Percentiles rank a stretch among this genome's conserved stretches.
phyloP scores from a whole-genome alignment of 2,113 vertebrate species.

The Carettochelys insculpta region DNA sequence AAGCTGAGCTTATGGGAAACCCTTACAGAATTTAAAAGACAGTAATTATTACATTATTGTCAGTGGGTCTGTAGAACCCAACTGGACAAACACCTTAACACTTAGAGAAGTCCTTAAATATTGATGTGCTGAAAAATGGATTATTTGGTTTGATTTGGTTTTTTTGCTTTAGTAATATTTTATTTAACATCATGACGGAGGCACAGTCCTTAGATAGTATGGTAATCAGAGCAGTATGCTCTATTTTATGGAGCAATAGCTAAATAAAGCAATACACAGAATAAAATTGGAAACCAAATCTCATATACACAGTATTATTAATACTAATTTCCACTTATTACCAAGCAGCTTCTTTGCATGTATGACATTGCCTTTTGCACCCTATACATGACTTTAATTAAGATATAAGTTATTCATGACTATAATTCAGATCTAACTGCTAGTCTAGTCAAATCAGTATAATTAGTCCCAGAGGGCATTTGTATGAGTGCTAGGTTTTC shows the following conservation, averaged over 20 bases:
- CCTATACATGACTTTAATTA: constrained; percentile 84
- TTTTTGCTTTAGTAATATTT: constrained; percentile 12
- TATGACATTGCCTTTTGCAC: constrained; percentile 81
- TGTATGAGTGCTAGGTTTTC: constrained; percentile 71
- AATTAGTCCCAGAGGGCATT: constrained; percentile 81
- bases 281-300: constrained; percentile 62
- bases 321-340: constrained; percentile 78
- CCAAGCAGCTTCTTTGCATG: constrained; percentile 76
- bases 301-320: constrained; percentile 74
- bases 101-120: constrained; percentile 38
- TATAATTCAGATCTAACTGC: constrained; percentile 80
- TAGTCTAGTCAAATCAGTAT: constrained; percentile 78
- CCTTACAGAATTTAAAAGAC: background rate
- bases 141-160: background rate
- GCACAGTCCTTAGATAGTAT: background rate
- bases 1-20: background rate
- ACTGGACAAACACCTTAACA: constrained; percentile 13
- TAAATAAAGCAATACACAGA: constrained; percentile 41
- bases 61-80: constrained; percentile 19
- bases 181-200: background rate
- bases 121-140: background rate
- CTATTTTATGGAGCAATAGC: background rate
- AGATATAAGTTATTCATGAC: constrained; percentile 83
- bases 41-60: background rate
- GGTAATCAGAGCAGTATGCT: background rate